A percentile compares a stretch with the other conserved stretches of the same genome.
Conservation (phyloP, 2,888 invertebrate species). For the Sipha maydis region DNA sequence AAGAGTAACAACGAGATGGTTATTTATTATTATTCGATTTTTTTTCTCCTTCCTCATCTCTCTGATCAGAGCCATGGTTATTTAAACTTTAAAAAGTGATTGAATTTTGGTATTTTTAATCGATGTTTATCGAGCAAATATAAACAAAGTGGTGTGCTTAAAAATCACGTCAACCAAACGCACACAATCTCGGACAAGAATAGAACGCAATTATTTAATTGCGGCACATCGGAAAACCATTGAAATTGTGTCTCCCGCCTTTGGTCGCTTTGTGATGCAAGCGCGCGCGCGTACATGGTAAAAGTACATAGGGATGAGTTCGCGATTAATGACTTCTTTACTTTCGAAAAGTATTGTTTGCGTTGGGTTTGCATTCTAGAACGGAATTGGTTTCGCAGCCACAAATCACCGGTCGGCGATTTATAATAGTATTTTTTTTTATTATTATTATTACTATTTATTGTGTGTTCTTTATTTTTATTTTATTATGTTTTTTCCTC, state of each 20-base stretch:
- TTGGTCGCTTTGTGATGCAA: not conserved
- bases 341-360: conserved; percentile 24
- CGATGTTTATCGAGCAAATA: conserved; percentile 47
- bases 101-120: conserved; percentile 53
- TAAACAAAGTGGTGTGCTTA: conserved; percentile 32
- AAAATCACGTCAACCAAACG: conserved; percentile 11
- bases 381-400: conserved; percentile 22
- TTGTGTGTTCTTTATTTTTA: not conserved
- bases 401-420: not conserved
- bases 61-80: not conserved
- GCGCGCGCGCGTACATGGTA: not conserved
- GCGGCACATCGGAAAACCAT: conserved; percentile 19
- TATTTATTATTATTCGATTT: not conserved
- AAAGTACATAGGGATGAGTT: not conserved
- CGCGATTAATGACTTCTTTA: conserved; percentile 41
- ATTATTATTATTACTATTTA: not conserved
- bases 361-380: conserved; percentile 31
- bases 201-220: conserved; percentile 34
- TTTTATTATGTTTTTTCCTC: not conserved
- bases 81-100: conserved; percentile 26
- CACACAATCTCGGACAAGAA: not conserved
- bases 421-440: not conserved
- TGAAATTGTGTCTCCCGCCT: not conserved
- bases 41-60: not conserved
- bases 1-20: not conserved